These are phyloP conservation scores for Tretioscincus oriximinensis DNA, from an alignment of 2,113 vertebrate genomes.

Conservation along the genomic window DNA sequence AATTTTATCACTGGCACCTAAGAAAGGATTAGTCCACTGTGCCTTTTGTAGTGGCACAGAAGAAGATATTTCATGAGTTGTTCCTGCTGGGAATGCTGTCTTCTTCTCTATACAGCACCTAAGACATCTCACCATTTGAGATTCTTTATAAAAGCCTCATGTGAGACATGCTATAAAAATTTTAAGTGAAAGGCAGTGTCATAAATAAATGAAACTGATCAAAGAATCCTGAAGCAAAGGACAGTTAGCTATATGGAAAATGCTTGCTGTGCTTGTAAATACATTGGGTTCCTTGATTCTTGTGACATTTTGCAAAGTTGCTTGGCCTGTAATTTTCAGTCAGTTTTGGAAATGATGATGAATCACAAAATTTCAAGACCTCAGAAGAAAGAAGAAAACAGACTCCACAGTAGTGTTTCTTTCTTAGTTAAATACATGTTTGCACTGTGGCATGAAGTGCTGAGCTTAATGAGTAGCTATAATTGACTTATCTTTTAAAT, in stretches of 20 bases:
- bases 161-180: too few species aligned
- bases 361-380: slow-evolving; percentile 65
- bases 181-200: slow-evolving; percentile 42
- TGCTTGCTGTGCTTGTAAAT: slow-evolving; percentile 10
- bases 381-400: slow-evolving; percentile 40
- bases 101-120: too few species aligned
- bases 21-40: neutral
- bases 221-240: slow-evolving; percentile 45
- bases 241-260: slow-evolving; percentile 49
- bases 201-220: slow-evolving; percentile 43
- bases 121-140: too few species aligned
- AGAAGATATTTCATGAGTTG: too few species aligned
- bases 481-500: slow-evolving; percentile 73
- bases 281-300: slow-evolving; percentile 39
- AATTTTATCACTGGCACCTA: neutral
- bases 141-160: too few species aligned
- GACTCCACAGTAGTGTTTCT: slow-evolving; percentile 61
- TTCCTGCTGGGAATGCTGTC: too few species aligned
- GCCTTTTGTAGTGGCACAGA: neutral
- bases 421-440: slow-evolving; percentile 69
- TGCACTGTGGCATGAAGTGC: slow-evolving; percentile 56
- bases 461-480: slow-evolving; percentile 62
- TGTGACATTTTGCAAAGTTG: slow-evolving; percentile 32
- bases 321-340: slow-evolving; percentile 63
- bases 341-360: slow-evolving; percentile 54